Conservation (phyloP, 2,888 invertebrate genomes). For the Heliconius erato region DNA sequence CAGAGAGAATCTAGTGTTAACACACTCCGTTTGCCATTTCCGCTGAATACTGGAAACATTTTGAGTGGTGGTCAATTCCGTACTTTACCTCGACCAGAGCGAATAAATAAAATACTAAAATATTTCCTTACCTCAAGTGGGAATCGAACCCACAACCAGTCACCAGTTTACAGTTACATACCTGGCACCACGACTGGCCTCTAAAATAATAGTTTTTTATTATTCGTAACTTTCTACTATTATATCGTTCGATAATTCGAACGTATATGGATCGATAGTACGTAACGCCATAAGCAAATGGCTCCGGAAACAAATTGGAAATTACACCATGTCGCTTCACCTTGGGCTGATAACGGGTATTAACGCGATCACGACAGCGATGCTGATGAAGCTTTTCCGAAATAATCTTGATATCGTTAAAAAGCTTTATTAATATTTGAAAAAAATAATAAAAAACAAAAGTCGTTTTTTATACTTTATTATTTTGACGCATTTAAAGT, state of each 20-base stretch:
- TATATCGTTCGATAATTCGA: slow-evolving; percentile 44
- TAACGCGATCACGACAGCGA: slow-evolving; percentile 54
- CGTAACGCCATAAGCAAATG: slow-evolving; percentile 44
- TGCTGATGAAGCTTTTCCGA: slow-evolving; percentile 47
- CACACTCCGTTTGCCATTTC: no score
- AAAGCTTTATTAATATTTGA: not conserved
- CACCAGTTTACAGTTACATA: no score
- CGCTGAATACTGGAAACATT: no score
- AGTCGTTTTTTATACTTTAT: not conserved
- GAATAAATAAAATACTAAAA: no score
- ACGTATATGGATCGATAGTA: slow-evolving; percentile 33
- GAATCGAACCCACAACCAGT: no score
- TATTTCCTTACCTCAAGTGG: no score
- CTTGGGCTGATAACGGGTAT: slow-evolving; percentile 55
- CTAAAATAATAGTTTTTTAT: not conserved
- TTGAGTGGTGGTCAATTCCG: no score
- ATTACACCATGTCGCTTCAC: slow-evolving; percentile 51
- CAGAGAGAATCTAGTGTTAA: no score
- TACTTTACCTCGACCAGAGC: no score
- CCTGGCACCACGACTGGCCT: no score
- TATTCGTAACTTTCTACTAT: not conserved
- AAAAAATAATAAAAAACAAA: not conserved
- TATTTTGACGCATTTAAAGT: no score
- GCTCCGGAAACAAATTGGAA: slow-evolving; percentile 43
- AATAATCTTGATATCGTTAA: slow-evolving; percentile 18